Evolutionary conservation across 1,140 invertebrate genomes (phyloP).

Genomic region (Micrasema minimum): DNA sequence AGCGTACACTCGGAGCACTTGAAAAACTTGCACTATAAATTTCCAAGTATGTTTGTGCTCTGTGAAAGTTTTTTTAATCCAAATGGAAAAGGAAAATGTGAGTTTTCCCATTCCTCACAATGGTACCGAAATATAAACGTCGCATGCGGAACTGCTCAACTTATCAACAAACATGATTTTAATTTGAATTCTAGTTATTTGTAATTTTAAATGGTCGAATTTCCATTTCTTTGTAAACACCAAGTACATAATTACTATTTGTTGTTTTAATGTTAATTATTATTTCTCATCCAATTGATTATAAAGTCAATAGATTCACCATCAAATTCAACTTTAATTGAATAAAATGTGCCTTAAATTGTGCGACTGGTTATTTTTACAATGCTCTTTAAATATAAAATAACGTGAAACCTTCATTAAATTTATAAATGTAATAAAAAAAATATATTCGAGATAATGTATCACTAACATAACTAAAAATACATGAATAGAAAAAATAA

Average conservation of each 20-base stretch:
- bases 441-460: constrained; percentile 8
- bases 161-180: no score
- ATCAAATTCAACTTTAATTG: no score
- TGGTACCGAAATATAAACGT: no score
- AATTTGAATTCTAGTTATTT: background rate
- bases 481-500: constrained; percentile 21
- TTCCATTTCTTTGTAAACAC: background rate
- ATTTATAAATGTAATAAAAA: background rate
- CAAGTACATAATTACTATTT: background rate
- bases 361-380: constrained; percentile 26
- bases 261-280: no score
- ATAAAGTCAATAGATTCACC: constrained; percentile 36
- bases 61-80: constrained; percentile 6
- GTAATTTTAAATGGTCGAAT: constrained; percentile 1
- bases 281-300: constrained; percentile 30
- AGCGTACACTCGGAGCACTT: background rate
- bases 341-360: constrained; percentile 12
- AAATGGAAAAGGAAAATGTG: background rate
- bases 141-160: no score
- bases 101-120: no score
- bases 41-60: constrained; percentile 12
- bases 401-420: constrained; percentile 8
- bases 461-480: constrained; percentile 18
- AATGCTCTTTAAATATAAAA: constrained; percentile 25
- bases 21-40: background rate